Base-by-base conservation (phyloP, 2,888 invertebrate species). In the Alcis repandata region DNA sequence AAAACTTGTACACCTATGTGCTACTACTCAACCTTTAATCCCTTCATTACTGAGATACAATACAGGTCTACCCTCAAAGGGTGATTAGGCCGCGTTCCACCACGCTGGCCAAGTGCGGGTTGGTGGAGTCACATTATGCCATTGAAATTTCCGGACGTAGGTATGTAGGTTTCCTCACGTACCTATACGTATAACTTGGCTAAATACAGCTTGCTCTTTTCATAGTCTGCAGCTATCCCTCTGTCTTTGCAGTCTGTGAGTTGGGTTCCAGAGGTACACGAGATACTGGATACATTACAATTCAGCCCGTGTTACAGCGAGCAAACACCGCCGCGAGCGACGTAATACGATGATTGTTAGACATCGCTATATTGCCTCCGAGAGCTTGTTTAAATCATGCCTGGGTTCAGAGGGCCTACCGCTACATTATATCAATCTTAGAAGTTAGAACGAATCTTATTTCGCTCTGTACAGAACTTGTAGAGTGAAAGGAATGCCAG, bases 221-320 rank as follows among this genome's bases (percentile, higher is more conserved):
- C n/a, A 19, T 11, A 1, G 19, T 43, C 17, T 3, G 9, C 10
- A 27, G 2, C 6, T 10, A 33, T 13, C 36, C 51, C 36, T 51
- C 51, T 51, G 36, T n/a, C 20, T 36, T 38, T 8, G 7, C 36
- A 19, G 36, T 51, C 51, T 36, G 51, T 11, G 20, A 19, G 36
- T 33, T 36, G 17, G 15, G 45, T 33, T 38, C 10, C 45, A 20
- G 20, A 59, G 20, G 33, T 20, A 45, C 36, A 32, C n/a, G 11
- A 45, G 6, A 15, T 17, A 45, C 38, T 45, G 11, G 45, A 45
- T 58, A 51, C 52, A 63, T 63, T 63, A 63, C 45, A 36, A 63
- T 63, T 63, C 63, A 17, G 38, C 7, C 45, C 63, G 63, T 58
- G 63, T 58, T 58, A 63, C 52, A 4, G 52, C 15, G 40, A 52